phyloP scores from a whole-genome alignment of 1,140 invertebrate species.

The Probaryconus sp. region DNA sequence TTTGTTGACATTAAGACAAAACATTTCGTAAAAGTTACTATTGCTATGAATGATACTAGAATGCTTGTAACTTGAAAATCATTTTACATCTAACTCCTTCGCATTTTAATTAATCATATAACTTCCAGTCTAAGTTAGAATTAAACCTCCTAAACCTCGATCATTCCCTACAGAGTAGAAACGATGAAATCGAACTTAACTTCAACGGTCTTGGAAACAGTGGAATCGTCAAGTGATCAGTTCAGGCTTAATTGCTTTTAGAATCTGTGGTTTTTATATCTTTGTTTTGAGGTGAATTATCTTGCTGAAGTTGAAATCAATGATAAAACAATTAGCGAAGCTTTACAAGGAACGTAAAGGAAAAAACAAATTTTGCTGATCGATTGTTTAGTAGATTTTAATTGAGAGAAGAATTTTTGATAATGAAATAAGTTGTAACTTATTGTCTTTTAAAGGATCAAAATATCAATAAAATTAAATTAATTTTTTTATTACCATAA shows the following conservation, averaged over 20 bases:
- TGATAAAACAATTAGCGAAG: constrained; percentile 38
- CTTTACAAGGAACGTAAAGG: not conserved
- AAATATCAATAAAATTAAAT: no score
- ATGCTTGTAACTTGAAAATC: constrained; percentile 15
- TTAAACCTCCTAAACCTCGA: constrained; percentile 51
- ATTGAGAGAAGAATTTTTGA: no score
- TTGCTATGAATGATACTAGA: constrained; percentile 14
- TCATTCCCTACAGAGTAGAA: constrained; percentile 34
- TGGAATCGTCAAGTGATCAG: constrained; percentile 51
- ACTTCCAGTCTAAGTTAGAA: constrained; percentile 42
- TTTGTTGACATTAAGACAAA: no score
- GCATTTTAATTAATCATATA: constrained; percentile 58
- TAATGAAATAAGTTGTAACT: no score
- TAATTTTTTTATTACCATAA: no score
- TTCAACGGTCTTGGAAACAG: constrained; percentile 28
- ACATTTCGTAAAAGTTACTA: no score
- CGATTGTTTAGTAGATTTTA: no score
- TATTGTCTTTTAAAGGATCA: no score
- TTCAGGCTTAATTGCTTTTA: constrained; percentile 52
- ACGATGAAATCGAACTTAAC: constrained; percentile 38
- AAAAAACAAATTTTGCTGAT: not conserved
- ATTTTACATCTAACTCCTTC: constrained; percentile 28
- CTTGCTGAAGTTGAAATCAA: constrained; percentile 29
- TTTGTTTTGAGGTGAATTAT: constrained; percentile 41
- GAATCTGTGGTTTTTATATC: constrained; percentile 42